These are phyloP conservation scores for cattle (Bos taurus) DNA, from an alignment of 2,113 vertebrate species.

Conservation along the genomic window DNA sequence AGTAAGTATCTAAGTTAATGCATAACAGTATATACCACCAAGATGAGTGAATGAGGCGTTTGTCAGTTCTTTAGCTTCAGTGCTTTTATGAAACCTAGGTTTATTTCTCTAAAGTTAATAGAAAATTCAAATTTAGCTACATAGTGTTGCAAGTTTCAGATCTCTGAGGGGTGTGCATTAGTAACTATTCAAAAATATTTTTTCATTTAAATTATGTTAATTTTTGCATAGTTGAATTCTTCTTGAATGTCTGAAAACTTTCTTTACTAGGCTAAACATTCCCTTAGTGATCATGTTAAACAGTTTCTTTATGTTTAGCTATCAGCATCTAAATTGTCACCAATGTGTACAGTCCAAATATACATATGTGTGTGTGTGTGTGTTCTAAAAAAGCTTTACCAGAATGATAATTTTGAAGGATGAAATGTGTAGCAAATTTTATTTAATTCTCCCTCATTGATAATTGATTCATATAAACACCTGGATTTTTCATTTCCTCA, in stretches of 20 bases:
- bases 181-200: conserved; percentile 42
- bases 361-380: background rate
- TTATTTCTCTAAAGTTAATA: conserved; percentile 34
- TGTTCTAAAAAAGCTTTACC: background rate
- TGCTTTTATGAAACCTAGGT: background rate
- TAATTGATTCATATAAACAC: background rate
- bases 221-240: conserved; percentile 38
- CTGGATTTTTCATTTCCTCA: background rate
- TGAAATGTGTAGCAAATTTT: background rate
- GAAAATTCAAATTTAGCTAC: conserved; percentile 25
- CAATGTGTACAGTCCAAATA: background rate
- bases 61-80: background rate
- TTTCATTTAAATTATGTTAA: conserved; percentile 50
- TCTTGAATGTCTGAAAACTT: conserved; percentile 12
- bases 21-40: background rate
- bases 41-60: background rate
- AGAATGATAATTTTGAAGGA: conserved; percentile 24
- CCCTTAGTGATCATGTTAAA: conserved; percentile 26
- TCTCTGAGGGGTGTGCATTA: conserved; percentile 11
- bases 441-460: background rate
- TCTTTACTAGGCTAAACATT: conserved; percentile 15
- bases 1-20: background rate
- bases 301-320: background rate
- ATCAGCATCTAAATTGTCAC: background rate
- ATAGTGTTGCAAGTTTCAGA: background rate